A percentile compares a stretch with the other conserved stretches of the same genome.
Evolutionary conservation across 2,797 vertebrate genomes (phyloP).

Genomic region (Buphagus erythrorhynchus): DNA sequence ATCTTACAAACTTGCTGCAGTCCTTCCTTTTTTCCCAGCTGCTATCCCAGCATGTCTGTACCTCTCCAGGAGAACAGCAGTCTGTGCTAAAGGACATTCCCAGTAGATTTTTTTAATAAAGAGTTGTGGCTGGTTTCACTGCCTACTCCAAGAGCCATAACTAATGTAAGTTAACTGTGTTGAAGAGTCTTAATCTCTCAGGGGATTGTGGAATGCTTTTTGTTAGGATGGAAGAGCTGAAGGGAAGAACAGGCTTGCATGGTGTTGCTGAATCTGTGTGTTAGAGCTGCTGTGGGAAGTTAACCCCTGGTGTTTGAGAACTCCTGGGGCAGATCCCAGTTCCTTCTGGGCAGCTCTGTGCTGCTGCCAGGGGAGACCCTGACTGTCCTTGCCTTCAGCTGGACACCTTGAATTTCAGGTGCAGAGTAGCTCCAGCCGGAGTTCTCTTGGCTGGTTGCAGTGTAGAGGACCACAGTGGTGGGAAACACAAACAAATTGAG

Average conservation of each 20-base stretch:
- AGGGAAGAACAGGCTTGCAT: background rate
- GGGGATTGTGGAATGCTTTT: background rate
- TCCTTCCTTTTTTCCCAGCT: background rate
- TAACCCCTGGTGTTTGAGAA: background rate
- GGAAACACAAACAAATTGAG: background rate
- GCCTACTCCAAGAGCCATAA: background rate
- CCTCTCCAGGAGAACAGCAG: background rate
- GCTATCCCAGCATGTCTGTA: background rate
- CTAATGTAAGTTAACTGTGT: background rate
- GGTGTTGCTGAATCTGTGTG: background rate
- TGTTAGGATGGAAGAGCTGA: background rate
- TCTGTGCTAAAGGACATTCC: background rate
- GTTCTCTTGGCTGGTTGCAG: background rate
- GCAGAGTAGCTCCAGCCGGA: background rate
- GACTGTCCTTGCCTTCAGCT: background rate
- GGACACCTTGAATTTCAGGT: background rate
- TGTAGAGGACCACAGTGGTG: background rate
- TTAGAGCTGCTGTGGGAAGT: background rate
- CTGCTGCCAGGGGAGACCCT: background rate
- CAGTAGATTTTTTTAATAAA: background rate
- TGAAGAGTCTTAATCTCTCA: background rate
- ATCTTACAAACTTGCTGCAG: background rate
- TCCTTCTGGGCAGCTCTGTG: background rate
- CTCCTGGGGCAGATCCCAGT: fast-evolving
- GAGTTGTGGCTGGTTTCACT: background rate